Base-by-base conservation (phyloP, 1,140 invertebrate genomes). In the Solenopsis invicta region DNA sequence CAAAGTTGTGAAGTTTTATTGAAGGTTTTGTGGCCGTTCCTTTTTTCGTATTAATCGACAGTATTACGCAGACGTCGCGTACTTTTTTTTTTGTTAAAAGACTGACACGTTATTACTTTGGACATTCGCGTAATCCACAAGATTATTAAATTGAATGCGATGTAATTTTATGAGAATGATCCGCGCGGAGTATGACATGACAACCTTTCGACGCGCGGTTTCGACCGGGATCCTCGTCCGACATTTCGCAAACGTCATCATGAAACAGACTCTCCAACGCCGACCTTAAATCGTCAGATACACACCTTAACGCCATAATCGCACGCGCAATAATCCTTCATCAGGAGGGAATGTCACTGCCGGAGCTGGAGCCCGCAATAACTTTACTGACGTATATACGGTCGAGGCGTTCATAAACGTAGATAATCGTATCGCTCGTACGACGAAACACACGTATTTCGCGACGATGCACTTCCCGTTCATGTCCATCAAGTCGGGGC, bases 351-450 rank as follows among this genome's bases (percentile, higher is more conserved):
- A 78, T 78, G 82, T 85, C 74, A 85, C 82, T 52, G 41, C 41
- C 69, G 45, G 41, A 52, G 29, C 34, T 59, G 45, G 21, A n/a
- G 54, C 18, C 41, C 67, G 72, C 72, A 85, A 85, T 85, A 77
- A 85, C 64, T 85, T 45, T 52, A 29, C 74, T 76, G 87, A 78
- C 54, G 74, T 66, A 71, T 67, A 67, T 69, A 78, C 71, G 34
- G 69, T 45, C 84, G 66, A 61, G 81, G 72, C 54, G 52, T 50
- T 77, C 76, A 89, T 89, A 88, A 89, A 90, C 81, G 74, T 66
- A 88, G 82, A 89, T 92, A 92, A 91, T 91, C 88, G 87, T 89
- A 87, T 85, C 85, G 52, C 75, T 21, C n/a, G 29, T n/a, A 74
- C 48, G 87, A 89, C 66, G 85, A 89, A 87, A 62, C 52, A 54